A percentile compares a stretch with the other conserved stretches of the same genome.
Conservation (phyloP, 2,113 vertebrate genomes). For the Rattus rattus region DNA sequence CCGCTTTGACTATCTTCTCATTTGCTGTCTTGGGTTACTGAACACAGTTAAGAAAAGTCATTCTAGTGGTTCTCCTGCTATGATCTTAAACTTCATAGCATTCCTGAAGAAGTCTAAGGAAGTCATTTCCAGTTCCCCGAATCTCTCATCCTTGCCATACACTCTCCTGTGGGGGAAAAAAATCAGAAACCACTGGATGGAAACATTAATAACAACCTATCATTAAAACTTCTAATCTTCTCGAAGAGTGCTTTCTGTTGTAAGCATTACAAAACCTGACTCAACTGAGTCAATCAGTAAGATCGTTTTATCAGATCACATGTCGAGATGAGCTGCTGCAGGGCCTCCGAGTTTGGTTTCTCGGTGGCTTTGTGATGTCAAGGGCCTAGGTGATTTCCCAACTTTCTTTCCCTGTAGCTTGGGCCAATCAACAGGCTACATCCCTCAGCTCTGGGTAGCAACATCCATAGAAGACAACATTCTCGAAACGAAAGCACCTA, state of each 20-base stretch:
- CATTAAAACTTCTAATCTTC: neutral
- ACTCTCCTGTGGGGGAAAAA: neutral
- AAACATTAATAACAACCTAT: neutral
- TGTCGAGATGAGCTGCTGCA: neutral
- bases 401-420: neutral
- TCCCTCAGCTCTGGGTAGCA: neutral
- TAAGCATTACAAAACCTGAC: neutral
- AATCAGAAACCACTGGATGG: neutral
- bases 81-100: neutral
- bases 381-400: neutral
- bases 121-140: neutral
- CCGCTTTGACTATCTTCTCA: neutral
- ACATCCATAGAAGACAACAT: neutral
- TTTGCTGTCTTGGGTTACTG: neutral
- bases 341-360: neutral
- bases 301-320: neutral
- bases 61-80: neutral
- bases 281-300: neutral
- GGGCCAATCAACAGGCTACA: neutral
- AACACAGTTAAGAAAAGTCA: neutral
- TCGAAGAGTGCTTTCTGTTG: neutral
- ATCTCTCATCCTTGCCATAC: neutral
- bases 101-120: neutral
- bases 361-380: neutral
- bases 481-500: neutral